These are phyloP conservation scores for Heteromormyrus szaboi DNA, from an alignment of 2,797 vertebrate genomes.

Conservation along the genomic window DNA sequence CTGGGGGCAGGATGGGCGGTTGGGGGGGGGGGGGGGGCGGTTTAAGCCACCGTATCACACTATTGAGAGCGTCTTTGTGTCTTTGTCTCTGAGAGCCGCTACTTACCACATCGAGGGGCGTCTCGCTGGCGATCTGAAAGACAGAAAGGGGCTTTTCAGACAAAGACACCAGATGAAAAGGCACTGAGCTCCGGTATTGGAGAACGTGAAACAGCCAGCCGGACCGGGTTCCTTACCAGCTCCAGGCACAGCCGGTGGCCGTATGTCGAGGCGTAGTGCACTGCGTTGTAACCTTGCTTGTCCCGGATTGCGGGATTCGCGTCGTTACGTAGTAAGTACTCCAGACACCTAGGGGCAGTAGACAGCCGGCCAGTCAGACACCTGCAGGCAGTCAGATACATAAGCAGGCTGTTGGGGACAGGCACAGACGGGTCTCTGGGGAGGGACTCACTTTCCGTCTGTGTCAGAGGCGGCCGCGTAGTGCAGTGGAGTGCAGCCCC, in stretches of 20 bases:
- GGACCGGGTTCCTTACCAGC: conserved; percentile 67
- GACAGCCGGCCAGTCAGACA: background rate
- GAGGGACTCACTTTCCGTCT: conserved; percentile 85
- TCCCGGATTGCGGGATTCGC: conserved; percentile 95
- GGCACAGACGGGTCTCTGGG: no score
- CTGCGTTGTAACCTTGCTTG: conserved; percentile 94
- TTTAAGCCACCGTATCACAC: background rate
- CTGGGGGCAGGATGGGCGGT: conserved; percentile 52
- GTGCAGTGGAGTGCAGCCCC: conserved; percentile 93
- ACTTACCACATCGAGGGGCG: conserved; percentile 97
- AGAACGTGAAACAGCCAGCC: no score
- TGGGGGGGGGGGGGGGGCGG: no score
- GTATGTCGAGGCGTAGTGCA: conserved; percentile 95
- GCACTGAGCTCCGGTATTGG: background rate
- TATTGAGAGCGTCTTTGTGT: background rate
- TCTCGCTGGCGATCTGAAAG: conserved; percentile 93
- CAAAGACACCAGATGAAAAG: background rate
- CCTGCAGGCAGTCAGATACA: background rate
- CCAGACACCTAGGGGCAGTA: conserved; percentile 79
- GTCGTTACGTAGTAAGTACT: conserved; percentile 94
- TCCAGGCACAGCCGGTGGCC: conserved; percentile 95
- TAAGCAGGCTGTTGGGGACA: background rate
- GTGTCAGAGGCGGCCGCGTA: conserved; percentile 94
- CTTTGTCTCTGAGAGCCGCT: background rate
- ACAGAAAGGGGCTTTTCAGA: conserved; percentile 11